Base-by-base conservation (phyloP, 2,113 vertebrate genomes). In the Cariama cristata region DNA sequence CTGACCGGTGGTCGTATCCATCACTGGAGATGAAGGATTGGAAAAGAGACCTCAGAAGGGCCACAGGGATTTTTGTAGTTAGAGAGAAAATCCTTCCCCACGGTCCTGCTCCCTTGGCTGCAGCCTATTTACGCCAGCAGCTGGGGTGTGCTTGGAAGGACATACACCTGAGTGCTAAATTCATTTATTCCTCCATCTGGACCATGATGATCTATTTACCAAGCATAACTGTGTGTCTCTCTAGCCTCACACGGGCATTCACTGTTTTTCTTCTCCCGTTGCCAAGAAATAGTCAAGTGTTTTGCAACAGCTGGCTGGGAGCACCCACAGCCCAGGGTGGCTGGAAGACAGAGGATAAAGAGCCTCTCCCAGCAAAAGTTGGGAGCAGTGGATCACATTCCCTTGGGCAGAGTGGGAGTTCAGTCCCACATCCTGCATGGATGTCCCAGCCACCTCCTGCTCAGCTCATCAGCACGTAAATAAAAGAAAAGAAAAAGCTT, bases 221-320 rank as follows among this genome's bases (percentile, higher is more conserved):
- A 69, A 88, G 55, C 42, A 17, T 14, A 79, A 52, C 35, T 44
- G 4, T 24, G 32, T 71, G 64, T 53, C 6, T 77, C 69, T 44
- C 60, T 45, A 63, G 69, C 45, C 38, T 90, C 60, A 79, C 38
- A 14, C 27, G 90, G 44, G 28, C 59, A 80, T 23, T 89, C 35
- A 28, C n/a, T 87, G 95, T 62, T 82, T 92, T 92, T 75, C 79
- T 80, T 86, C 68, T 89, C 32, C 64, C 45, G 33, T 14, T 91
- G 83, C 83, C 91, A 84, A 66, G 45, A 80, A 86, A 80, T 4
- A 80, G 40, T 66, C 4, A 8, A 86, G 74, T 38, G 45, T 83
- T 96, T 93, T 86, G 79, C 63, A 92, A 77, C 83, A 91, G 83
- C 75, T 89, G 91, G 17, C 76, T 86, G 83, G 60, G 50, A 94